These are phyloP conservation scores for Hydroisotoma schaefferi DNA, from an alignment of 2,888 invertebrate species.

Conservation along the genomic window DNA sequence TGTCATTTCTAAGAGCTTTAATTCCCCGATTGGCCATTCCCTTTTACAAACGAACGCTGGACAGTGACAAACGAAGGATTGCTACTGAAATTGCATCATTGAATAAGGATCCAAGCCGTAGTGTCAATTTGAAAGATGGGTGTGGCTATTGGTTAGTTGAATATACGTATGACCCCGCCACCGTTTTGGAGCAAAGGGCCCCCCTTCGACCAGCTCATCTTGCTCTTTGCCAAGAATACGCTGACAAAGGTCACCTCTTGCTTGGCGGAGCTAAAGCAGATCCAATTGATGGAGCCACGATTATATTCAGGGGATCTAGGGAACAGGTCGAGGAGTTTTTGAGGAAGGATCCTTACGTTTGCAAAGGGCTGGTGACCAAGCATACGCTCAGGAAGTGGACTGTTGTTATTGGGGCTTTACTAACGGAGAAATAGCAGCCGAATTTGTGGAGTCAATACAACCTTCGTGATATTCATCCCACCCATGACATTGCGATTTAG, in stretches of 20 bases:
- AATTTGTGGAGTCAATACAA: too few relatives aligned
- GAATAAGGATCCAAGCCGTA: too few relatives aligned
- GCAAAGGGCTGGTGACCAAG: constrained; percentile 18
- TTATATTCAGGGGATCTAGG: constrained; percentile 15
- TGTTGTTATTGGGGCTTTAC: constrained; percentile 17
- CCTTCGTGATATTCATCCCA: too few relatives aligned
- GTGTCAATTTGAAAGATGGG: too few relatives aligned
- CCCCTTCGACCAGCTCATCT: constrained; percentile 20
- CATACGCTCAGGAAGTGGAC: constrained; percentile 24
- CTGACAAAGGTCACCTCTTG: constrained; percentile 8
- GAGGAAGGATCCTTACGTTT: constrained; percentile 23
- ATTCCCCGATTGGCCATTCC: too few relatives aligned
- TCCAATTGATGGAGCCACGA: constrained; percentile 20
- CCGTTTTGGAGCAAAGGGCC: constrained; percentile 16
- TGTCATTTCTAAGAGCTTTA: too few relatives aligned
- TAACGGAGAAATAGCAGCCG: constrained; percentile 11
- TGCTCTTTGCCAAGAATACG: constrained; percentile 6
- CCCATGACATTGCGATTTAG: too few relatives aligned
- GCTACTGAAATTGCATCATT: too few relatives aligned
- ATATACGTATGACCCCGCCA: constrained; percentile 18
- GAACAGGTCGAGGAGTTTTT: constrained; percentile 18
- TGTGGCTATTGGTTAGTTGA: constrained; percentile 16
- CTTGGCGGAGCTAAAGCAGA: constrained; percentile 25
- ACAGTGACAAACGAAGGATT: too few relatives aligned
- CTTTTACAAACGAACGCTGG: too few relatives aligned